phyloP scores from a whole-genome alignment of 2,797 vertebrate species.

The Sebastiscus albofasciatus region DNA sequence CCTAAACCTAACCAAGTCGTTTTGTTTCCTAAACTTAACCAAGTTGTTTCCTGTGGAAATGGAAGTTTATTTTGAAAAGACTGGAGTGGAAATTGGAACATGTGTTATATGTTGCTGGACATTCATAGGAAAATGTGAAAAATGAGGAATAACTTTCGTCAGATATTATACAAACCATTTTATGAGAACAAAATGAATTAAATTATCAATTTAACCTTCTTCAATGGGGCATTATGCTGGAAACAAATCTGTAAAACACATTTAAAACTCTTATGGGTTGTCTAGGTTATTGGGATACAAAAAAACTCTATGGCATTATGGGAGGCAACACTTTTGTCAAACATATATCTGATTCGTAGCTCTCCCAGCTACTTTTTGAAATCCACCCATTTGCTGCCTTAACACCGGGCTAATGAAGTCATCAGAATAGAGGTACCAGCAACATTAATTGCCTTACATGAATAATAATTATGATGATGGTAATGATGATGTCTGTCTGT shows the following conservation, averaged over 20 bases:
- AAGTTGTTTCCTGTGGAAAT: neutral
- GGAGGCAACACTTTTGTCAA: slow-evolving; percentile 34
- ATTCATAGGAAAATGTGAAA: neutral
- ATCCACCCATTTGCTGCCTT: slow-evolving; percentile 53
- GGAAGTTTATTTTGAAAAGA: neutral
- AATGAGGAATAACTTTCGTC: rapidly evolving
- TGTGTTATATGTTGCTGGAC: neutral
- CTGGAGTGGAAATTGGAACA: neutral
- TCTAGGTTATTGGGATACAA: slow-evolving; percentile 3
- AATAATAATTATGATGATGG: slow-evolving; percentile 79
- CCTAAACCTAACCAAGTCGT: no score
- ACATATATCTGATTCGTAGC: slow-evolving; percentile 9
- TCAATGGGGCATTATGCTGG: slow-evolving; percentile 29
- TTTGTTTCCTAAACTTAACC: neutral
- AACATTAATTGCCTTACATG: slow-evolving; percentile 79
- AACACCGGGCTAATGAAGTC: slow-evolving; percentile 71
- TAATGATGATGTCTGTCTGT: slow-evolving; percentile 75
- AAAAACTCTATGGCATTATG: neutral
- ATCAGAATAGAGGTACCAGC: slow-evolving; percentile 67
- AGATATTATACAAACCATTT: neutral
- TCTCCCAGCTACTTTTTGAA: slow-evolving; percentile 44
- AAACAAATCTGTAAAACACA: slow-evolving; percentile 5
- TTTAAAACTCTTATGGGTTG: slow-evolving; percentile 1
- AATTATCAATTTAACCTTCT: slow-evolving; percentile 40
- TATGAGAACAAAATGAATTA: neutral